Percentiles rank a stretch among this genome's conserved stretches.
These are phyloP conservation scores for Etheostoma perlongum DNA, from an alignment of 2,797 vertebrate genomes.

Conservation along the genomic window DNA sequence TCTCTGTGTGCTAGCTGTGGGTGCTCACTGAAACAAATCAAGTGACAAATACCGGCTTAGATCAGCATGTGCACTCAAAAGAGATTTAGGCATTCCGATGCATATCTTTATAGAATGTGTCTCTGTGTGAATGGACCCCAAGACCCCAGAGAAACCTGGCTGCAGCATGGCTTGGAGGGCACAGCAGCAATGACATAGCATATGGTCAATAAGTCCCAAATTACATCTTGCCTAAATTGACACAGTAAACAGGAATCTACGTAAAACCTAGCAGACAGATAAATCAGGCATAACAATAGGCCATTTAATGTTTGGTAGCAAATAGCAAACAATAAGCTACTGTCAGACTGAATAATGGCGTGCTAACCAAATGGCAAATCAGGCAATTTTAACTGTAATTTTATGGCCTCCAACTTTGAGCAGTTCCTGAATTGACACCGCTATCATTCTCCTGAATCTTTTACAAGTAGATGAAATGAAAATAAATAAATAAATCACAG, in stretches of 20 bases:
- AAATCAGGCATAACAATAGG: neutral
- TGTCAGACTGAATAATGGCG: conserved; percentile 8
- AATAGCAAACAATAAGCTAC: conserved; percentile 1
- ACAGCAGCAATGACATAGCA: neutral
- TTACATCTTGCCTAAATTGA: neutral
- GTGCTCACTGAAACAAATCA: neutral
- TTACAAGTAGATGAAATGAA: neutral
- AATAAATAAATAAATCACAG: neutral
- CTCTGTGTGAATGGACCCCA: neutral
- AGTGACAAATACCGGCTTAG: neutral
- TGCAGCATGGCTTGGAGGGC: neutral
- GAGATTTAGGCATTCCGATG: neutral
- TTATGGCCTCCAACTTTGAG: neutral
- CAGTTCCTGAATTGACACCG: neutral
- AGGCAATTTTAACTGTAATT: conserved; percentile 4
- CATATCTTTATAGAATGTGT: neutral
- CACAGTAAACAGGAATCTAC: neutral
- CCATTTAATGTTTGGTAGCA: neutral
- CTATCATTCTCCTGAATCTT: neutral
- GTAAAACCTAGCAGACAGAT: neutral
- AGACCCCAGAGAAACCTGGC: neutral
- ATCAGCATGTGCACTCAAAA: neutral
- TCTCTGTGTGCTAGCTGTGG: no score
- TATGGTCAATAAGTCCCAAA: neutral
- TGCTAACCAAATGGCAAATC: neutral